These are phyloP conservation scores for Asarcornis scutulata DNA, from an alignment of 2,113 vertebrate genomes.

Conservation along the genomic window DNA sequence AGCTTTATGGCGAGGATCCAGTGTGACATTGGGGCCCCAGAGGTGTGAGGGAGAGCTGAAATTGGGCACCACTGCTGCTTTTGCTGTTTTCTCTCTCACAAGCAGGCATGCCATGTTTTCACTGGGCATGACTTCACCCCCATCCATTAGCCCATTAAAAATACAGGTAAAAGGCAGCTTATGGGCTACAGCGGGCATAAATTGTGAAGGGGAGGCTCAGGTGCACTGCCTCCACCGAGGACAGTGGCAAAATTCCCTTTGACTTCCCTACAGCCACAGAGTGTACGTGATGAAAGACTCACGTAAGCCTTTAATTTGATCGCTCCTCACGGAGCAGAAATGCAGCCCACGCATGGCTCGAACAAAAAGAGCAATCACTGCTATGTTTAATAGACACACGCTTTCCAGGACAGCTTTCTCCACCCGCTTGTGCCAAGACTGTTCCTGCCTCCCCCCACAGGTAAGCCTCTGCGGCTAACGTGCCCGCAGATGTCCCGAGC, in stretches of 20 bases:
- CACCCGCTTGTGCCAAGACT: accelerated
- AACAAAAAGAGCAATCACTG: background rate
- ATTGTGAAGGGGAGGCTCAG: background rate
- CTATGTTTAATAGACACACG: background rate
- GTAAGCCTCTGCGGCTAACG: background rate
- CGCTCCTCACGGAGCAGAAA: background rate
- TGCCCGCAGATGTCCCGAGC: accelerated
- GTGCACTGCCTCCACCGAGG: accelerated
- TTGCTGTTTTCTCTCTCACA: background rate
- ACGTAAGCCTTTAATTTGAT: background rate
- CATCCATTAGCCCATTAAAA: background rate
- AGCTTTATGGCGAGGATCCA: background rate
- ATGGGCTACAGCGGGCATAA: accelerated
- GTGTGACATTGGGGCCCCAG: accelerated
- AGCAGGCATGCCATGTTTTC: accelerated
- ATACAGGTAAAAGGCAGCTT: background rate
- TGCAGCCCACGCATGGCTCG: background rate
- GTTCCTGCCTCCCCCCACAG: background rate
- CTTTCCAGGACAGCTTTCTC: background rate
- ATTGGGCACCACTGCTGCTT: background rate
- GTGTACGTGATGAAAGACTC: background rate
- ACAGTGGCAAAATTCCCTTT: background rate
- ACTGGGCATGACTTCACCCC: background rate
- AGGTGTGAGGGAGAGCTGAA: background rate
- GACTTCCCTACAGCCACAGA: background rate